Evolutionary conservation across 2,113 vertebrate genomes (phyloP).

Genomic region (Papio anubis): DNA sequence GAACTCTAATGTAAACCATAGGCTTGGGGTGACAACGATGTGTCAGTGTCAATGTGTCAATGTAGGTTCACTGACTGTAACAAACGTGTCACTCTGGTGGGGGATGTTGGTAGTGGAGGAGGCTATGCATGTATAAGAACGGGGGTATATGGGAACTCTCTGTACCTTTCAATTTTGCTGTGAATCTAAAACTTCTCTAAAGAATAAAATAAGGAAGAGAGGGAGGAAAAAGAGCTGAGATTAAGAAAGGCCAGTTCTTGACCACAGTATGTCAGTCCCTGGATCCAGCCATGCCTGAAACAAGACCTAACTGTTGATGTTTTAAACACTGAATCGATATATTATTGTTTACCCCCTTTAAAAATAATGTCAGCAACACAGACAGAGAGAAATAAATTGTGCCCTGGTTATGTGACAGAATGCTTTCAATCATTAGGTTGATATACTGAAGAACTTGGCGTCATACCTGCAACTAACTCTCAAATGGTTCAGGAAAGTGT

Average conservation of each 20-base stretch:
- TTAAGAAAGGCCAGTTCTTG: neutral
- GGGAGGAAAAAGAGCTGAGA: neutral
- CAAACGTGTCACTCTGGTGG: rapidly evolving
- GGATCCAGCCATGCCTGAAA: neutral
- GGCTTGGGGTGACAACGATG: neutral
- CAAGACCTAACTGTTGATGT: neutral
- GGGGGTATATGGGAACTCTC: neutral
- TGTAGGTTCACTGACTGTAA: neutral
- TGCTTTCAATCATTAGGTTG: too few relatives aligned
- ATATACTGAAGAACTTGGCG: neutral
- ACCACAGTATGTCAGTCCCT: neutral
- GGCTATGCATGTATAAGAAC: too few relatives aligned
- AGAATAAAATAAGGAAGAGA: neutral
- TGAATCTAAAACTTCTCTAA: neutral
- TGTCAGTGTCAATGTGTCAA: neutral
- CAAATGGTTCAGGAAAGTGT: neutral
- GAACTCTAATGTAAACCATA: neutral
- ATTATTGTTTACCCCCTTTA: neutral
- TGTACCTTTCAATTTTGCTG: neutral
- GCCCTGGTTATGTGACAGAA: neutral
- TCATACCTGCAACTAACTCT: neutral
- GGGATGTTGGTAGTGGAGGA: rapidly evolving
- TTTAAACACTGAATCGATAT: neutral
- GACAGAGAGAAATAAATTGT: neutral
- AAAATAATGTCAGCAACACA: neutral